Base-by-base conservation (phyloP, 2,113 vertebrate genomes). In the Solenodon paradoxus region DNA sequence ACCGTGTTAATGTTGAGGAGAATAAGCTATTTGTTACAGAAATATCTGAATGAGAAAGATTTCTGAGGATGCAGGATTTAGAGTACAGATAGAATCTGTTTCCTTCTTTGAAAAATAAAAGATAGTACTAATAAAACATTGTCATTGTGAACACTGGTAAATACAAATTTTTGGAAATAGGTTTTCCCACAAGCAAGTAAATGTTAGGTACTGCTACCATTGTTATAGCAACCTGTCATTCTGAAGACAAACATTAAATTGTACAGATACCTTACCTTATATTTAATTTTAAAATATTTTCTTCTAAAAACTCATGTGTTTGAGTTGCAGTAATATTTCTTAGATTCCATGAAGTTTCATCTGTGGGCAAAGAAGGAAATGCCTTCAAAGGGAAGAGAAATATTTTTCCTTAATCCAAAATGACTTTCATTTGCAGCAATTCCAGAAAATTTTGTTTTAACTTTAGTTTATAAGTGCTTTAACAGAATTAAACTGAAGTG, bases 391-490 rank as follows among this genome's bases (percentile, higher is more conserved):
- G 57, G 19, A 8, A 92, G 66, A 90, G 17, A 0, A 9, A 40
- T 53, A 45, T 86, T 74, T 86, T 97, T 96, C 82, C 88, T n/a
- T 96, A 86, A 97, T 75, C 69, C 88, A 94, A 89, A 57, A 51
- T 71, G 82, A 81, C 64, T 89, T n/a, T 95, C 81, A 88, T 77
- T 90, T 96, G 32, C 63, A 90, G 53, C 40, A 0, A 32, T 97
- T 88, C 81, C 19, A 68, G 90, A 74, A 47, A 96, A 94, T 87
- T 84, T 84, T 80, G 91, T 61, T 82, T 32, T 69, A 61, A 88
- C 53, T 86, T 95, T 94, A 91, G 42, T 95, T 96, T 71, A 95
- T 75, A 95, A 49, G 86, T 71, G 24, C 4, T 97, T 93, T 97
- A 90, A 42, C 10, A 88, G 55, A 4, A 9, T 59, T 66, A 94